Evolutionary conservation across 2,113 vertebrate genomes (phyloP), one percentile per base, ranked within the genome.

Genomic region (Theristicus caerulescens): DNA sequence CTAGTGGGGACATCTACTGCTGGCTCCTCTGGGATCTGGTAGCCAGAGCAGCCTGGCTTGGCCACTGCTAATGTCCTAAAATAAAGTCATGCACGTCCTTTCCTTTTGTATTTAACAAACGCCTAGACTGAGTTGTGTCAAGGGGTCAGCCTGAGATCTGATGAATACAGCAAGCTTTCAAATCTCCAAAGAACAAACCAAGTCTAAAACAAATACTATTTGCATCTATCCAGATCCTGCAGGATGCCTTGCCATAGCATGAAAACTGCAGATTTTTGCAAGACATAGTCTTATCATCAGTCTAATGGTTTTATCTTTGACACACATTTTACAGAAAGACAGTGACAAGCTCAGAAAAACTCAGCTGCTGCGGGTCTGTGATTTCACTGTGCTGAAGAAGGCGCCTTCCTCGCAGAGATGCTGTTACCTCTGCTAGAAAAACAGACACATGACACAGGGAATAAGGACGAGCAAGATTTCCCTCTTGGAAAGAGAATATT

Each of bases 1-100:
- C 16, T 8, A 12, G 12, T 0, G 27, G 2, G 9, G 20, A 24
- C 36, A 65, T 2, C 2, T 10, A 8, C 6, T 19, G 4, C 59
- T 29, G 11, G 3, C 9, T 58, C 10, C 51, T 66, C 42, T 20
- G 4, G 19, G 10, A 20, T 27, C 6, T 24, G 9, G 31, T 27
- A 54, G 22, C 9, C 31, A 83, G 5, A 76, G 17, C 24, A 70
- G 22, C 40, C 24, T 86, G 34, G 10, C 34, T 90, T 70, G 11
- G 47, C 32, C 38, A 54, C 11, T 26, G 26, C 8, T 34, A 34
- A 44, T 17, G 6, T 24, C 18, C 2, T 34, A 83, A 81, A 55
- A 66, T 27, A 36, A 54, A 93, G 10, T 32, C 32, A 32, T 13
- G 25, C 18, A 9, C 5, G 6, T 70, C 7, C 65, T 74, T 72